Evolutionary conservation across 1,140 invertebrate genomes (phyloP), one percentile per base, ranked within the genome.

Genomic region (Amphibalanus amphitrite): DNA sequence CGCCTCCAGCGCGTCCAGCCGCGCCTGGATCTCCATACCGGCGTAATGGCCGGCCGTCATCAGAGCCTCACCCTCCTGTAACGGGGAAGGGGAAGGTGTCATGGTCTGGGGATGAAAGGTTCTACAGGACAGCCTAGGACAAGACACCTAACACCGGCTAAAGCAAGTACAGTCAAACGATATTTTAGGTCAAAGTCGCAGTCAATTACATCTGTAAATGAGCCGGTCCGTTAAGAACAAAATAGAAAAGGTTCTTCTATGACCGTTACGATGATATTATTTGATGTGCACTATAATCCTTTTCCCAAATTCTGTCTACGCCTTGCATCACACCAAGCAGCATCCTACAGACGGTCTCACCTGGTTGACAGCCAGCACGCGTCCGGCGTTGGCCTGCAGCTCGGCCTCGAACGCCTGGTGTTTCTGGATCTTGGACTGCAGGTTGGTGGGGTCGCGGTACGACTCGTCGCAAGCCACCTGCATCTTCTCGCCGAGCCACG

Each of bases 351-450:
- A 83, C 77, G 92, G 87, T 20, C 93, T 95, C 79, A 93, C 91
- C 71, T 84, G 84, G 73, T 90, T 87, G 3, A 97, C 89, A 30
- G 87, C 85, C 59, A 89, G 86, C 6, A 98, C 87, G 65, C 93
- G 84, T 25, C 88, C 88, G 71, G 91, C 88, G 79, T 97, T 98
- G 8, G 93, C 93, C n/a, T 88, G 82, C 30, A 98, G 82, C 80
- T 98, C 96, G 0, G 93, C 90, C 78, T 98, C 95, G 79, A 98
- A 98, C 0, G 93, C 93, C 0, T 90, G 86, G 77, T 98, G 95
- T 79, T 96, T 96, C 80, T 98, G 94, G 70, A 97, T 95, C 82
- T 98, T 98, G 77, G 91, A 93, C 77, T 96, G 90, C 28, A 98
- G 82, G 81, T 97, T 97, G 0, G 89, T 93, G 0, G 91, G 87